Percentiles rank a stretch among this genome's conserved stretches.
Conservation (phyloP, 2,888 invertebrate genomes). For the Pollenia angustigena region DNA sequence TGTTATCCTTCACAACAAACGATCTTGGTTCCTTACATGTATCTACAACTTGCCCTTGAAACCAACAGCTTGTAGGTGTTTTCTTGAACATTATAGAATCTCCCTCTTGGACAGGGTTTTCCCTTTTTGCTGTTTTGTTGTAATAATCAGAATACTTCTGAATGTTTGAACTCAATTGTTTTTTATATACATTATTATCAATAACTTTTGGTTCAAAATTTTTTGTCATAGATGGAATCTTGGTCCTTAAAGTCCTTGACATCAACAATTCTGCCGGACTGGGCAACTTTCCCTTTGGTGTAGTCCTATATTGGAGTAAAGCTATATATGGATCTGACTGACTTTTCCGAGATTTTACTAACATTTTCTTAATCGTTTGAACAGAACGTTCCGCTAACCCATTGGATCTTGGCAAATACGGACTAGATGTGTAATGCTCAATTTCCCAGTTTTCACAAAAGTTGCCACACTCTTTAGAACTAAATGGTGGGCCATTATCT, state of each 20-base stretch:
- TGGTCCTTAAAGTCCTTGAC: too few species aligned
- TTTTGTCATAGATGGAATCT: too few species aligned
- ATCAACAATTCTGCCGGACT: too few species aligned
- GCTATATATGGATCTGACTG: too few species aligned
- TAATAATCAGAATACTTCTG: conserved; percentile 12
- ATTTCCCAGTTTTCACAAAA: not conserved
- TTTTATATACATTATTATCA: not conserved
- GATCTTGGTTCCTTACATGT: conserved; percentile 12
- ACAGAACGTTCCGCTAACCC: not conserved
- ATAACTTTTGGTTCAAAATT: too few species aligned
- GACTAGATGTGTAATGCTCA: not conserved
- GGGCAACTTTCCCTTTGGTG: too few species aligned
- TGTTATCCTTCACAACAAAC: conserved; percentile 11
- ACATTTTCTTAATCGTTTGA: not conserved
- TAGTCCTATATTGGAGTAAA: too few species aligned
- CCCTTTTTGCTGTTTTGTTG: conserved; percentile 11
- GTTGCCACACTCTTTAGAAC: not conserved
- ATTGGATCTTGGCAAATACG: not conserved
- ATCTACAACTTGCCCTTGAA: too few species aligned
- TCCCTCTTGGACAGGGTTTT: not conserved
- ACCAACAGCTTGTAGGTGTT: too few species aligned
- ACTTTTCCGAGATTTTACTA: not conserved
- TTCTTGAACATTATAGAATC: not conserved
- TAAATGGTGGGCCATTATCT: not conserved
- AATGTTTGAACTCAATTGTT: conserved; percentile 8